Evolutionary conservation across 2,113 vertebrate species (phyloP), one percentile per base, ranked within the genome.

Genomic region (Istiophorus platypterus): DNA sequence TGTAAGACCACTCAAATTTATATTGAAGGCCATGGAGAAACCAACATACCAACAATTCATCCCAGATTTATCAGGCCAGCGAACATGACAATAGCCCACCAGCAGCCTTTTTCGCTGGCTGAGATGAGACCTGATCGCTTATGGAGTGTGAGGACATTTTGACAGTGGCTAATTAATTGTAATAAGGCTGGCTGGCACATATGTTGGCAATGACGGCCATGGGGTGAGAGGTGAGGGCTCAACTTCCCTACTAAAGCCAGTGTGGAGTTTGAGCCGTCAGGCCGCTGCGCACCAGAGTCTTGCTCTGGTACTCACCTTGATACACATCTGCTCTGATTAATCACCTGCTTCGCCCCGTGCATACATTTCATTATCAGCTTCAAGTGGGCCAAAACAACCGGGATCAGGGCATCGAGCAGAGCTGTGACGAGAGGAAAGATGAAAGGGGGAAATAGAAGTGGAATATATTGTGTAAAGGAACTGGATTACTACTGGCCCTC

Each of bases 281-380:
- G 78, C 86, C 51, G 61, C 66, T 17, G 75, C 59, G 90, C 92
- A 87, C 95, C 93, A 87, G 84, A 93, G 94, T 95, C 87, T 72
- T 51, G 70, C 78, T 74, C 90, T 90, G 88, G 92, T 92, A 81
- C 91, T 93, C 93, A 89, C 91, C 92, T 91, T 86, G 85, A 93
- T 95, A 93, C 95, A 95, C 96, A 98, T 95, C 96, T 96, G 97
- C 93, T 97, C 96, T 97, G 96, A 97, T 97, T 97, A 98, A 97
- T 97, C 96, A 94, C 91, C 90, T 95, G 90, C 83, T 94, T 93
- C 94, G 94, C 95, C 95, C 95, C 92, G 95, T 92, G 95, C 96
- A 93, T 95, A 94, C 96, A 95, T 95, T 96, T 96, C 96, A 97
- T 98, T 97, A 97, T 96, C 95, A 94, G 95, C 95, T 96, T 96